Evolutionary conservation across 2,113 vertebrate species (phyloP).

Genomic region (Ceuthmochares aereus): DNA sequence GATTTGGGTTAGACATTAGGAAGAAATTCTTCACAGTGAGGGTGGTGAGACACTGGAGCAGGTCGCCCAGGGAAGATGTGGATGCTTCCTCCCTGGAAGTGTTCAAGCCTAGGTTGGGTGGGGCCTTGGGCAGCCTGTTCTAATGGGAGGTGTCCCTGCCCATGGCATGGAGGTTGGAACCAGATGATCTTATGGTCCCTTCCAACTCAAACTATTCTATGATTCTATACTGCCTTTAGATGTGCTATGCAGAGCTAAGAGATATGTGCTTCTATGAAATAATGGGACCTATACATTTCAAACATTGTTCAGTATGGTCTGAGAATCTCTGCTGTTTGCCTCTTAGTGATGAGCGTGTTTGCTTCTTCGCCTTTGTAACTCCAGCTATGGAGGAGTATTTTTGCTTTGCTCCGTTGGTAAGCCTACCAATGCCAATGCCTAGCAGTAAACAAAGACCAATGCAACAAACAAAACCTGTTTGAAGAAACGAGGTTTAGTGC

Average conservation of each 20-base stretch:
- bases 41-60: too few relatives aligned
- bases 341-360: neutral
- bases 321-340: neutral
- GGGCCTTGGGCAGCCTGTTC: too few relatives aligned
- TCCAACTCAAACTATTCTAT: too few relatives aligned
- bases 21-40: too few relatives aligned
- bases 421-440: neutral
- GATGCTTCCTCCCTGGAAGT: too few relatives aligned
- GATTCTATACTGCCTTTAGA: neutral
- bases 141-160: too few relatives aligned
- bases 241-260: neutral
- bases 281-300: neutral
- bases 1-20: too few relatives aligned
- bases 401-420: neutral
- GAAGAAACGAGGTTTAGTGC: neutral
- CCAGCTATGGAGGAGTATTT: neutral
- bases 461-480: neutral
- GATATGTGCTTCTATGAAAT: neutral
- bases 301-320: neutral
- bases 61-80: too few relatives aligned
- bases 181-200: too few relatives aligned
- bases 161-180: too few relatives aligned
- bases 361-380: neutral
- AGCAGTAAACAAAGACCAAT: neutral
- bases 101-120: too few relatives aligned